Base-by-base conservation (phyloP, 2,888 invertebrate species). In the Limnephilus auricula region DNA sequence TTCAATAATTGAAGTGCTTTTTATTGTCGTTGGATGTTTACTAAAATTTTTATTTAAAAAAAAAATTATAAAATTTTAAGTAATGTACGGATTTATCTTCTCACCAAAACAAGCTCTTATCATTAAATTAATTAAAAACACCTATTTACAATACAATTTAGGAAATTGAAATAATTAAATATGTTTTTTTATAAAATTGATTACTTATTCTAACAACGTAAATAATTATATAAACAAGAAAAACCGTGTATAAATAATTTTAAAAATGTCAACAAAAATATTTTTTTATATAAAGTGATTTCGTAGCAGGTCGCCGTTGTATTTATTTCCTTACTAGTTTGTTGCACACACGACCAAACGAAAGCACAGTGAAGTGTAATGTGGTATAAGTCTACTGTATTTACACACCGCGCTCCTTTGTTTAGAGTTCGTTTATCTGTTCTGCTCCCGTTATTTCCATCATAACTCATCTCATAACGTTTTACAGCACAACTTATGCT, bases 381-480 rank as follows among this genome's bases (percentile, higher is more conserved):
- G 78, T 88, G 87, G 32, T 34, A 78, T 34, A 88, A 88, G 87
- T 88, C 87, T 37, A 79, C 87, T 88, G 87, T 88, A 34, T 79
- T 88, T 88, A 88, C 79, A 37, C 87, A 88, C 34, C 79, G 87
- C 65, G 78, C 87, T 88, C 87, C 87, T 88, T 88, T 88, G 87
- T 88, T 88, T 78, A 78, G 78, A 88, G 87, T 88, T 79, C 87
- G 34, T 88, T 88, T 88, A 88, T 88, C 87, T 88, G n/a, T 37
- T 84, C 65, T 86, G 37, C 87, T 88, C 87, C 87, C 87, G 87
- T 88, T 88, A 88, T 65, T 82, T 82, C 32, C 82, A 82, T 82
- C 65, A 65, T 65, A 65, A 65, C 65, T 65, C 65, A 25, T 65
- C 65, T 65, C 65, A 25, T 65, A 65, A 65, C 65, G 65, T 65